Base-by-base conservation (phyloP, 2,888 invertebrate species). In the Tholera decimalis region DNA sequence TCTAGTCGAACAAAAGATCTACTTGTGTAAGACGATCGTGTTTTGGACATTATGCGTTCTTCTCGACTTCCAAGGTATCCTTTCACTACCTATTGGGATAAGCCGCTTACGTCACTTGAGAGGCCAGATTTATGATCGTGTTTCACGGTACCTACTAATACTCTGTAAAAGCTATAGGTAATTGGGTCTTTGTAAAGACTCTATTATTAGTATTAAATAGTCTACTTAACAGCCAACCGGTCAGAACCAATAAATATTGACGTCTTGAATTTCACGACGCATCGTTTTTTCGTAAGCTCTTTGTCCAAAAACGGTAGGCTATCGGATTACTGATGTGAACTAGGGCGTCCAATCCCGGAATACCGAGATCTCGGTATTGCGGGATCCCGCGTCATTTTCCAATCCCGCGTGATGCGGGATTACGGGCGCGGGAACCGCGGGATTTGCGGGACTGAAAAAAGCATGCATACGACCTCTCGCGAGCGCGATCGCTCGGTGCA, bases 21-120 rank as follows among this genome's bases (percentile, higher is more conserved):
- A 41, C 69, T 86, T 84, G 85, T 65, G 82, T 75, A 85, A 82
- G 64, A 62, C 39, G 64, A 54, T 88, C 88, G 87, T 89, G 89
- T 84, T 88, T 86, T 83, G 81, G 83, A 82, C 78, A 88, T 87
- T 88, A 86, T 70, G 56, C 69, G 73, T 82, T 82, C 80, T 77
- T 85, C 74, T 63, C 73, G 83, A 71, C 83, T 83, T 85, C 81
- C 80, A 79, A 71, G 63, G 64, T 78, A 82, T 87, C 88, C 87
- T 87, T 87, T 88, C 86, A 85, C 85, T 82, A 41, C 54, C 83
- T 79, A 41, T 50, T 71, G 73, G 83, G 82, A 83, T 83, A 80
- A 85, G 71, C 35, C 39, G 43, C 55, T 86, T 85, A 82, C 84
- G 73, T 80, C 76, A 82, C 28, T 51, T 56, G 62, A 75, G 56